Base-by-base conservation (phyloP, 2,113 vertebrate genomes). In the Lophura nycthemera region DNA sequence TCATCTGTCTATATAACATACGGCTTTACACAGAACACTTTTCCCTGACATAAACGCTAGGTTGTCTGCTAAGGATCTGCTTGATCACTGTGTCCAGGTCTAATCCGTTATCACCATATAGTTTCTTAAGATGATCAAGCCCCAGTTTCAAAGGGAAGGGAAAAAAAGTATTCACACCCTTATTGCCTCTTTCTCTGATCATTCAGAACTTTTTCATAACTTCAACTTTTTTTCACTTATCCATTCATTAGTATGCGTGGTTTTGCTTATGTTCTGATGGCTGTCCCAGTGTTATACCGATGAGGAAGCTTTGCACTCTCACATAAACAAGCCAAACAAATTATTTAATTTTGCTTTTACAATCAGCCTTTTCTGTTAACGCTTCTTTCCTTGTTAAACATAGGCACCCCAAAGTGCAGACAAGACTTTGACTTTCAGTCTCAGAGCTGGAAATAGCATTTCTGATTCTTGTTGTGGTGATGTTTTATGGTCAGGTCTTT, bases 271-370 rank as follows among this genome's bases (percentile, higher is more conserved):
- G 6, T 72, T 89, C 54, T 83, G 34, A n/a, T 38, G 15, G 32
- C 32, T 66, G 40, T 80, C 24, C 20, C n/a, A 40, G 0, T 70
- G 48, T 32, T 34, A 38, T 1, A 21, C 3, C 14, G 8, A 52
- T 73, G 63, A 29, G 65, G 22, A 21, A 24, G 2, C 74, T 76
- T 65, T 57, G 56, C 18, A 8, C 57, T 11, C 40, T 83, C 88
- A 43, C 38, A 8, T 50, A 65, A 88, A 40, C 6, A 52, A 52
- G 14, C 13, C 0, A 64, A 69, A 50, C 0, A 64, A 69, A 45
- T 45, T 30, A 4, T 80, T 77, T n/a, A 6, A 34, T 60, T 74
- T 45, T 73, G 7, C 2, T 69, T 95, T 82, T 47, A 22, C n/a
- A 50, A 57, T 61, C 25, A 48, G 10, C 14, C 11, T 82, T 65